Base-by-base conservation (phyloP, 2,797 vertebrate genomes). In the Pelobates cultripes region DNA sequence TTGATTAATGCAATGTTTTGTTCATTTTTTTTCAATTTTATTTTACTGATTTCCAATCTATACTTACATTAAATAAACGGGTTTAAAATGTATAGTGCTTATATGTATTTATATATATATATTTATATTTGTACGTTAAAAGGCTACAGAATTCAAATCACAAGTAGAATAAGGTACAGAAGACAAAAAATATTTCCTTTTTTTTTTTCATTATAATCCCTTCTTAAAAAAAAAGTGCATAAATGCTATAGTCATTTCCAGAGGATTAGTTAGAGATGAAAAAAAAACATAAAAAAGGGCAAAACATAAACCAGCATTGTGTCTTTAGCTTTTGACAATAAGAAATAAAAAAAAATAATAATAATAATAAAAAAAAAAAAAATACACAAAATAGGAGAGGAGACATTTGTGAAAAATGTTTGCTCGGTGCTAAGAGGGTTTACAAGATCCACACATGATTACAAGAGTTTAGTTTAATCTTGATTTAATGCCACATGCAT, bases 401-500 rank as follows among this genome's bases (percentile, higher is more conserved):
- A 78, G 70, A 82, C 76, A 85, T 86, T 86, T 88, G 86, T 87
- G 89, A 90, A 90, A 89, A 88, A 87, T 86, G 88, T 87, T 92
- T 86, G 79, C 89, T 92, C 88, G 87, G 91, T 91, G 93, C 86
- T 86, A 83, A 91, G 89, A 90, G 88, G 87, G 88, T 88, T 45
- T 74, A 86, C 83, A 90, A 89, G 86, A 64, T 67, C 51, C 85
- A 78, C 77, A 84, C 84, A 74, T 83, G 85, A 77, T 86, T 77
- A 86, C 67, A 89, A 87, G 87, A 90, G 86, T 85, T 85, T 84
- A 85, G 80, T 86, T 80, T 64, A 88, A 88, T 85, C 82, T 86
- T 86, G 42, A 87, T 88, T 89, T 88, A 77, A 90, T 84, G 88
- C 85, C 89, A 86, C 94, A 93, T 93, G 94, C 92, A 91, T 85